phyloP scores from a whole-genome alignment of 2,113 vertebrate genomes.

The Pelobates fuscus region DNA sequence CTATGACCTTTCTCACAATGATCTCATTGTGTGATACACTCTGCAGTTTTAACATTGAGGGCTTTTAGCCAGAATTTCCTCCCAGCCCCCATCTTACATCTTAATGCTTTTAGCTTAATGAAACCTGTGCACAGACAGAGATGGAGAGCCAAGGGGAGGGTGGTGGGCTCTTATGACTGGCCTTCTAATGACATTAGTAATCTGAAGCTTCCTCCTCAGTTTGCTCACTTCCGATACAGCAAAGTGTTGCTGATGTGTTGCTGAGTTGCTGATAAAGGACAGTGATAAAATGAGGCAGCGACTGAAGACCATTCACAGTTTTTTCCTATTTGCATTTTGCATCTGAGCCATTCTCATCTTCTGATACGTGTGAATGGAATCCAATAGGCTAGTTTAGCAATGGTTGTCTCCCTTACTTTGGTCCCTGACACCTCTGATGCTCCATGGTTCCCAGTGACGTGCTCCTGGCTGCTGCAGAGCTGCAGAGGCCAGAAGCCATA shows the following conservation, averaged over 20 bases:
- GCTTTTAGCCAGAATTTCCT: slow-evolving; percentile 60
- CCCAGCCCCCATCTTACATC: slow-evolving; percentile 32
- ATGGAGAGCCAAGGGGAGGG: slow-evolving; percentile 37
- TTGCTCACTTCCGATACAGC: neutral
- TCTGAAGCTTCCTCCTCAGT: slow-evolving; percentile 20
- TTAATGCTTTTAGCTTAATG: slow-evolving; percentile 71
- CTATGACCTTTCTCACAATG: slow-evolving; percentile 26
- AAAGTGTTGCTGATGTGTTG: too few species aligned
- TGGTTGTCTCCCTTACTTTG: too few species aligned
- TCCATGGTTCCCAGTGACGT: too few species aligned
- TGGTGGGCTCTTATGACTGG: slow-evolving; percentile 32
- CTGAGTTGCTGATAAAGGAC: neutral
- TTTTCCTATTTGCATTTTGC: too few species aligned
- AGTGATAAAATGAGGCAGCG: neutral
- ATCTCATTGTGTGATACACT: slow-evolving; percentile 39
- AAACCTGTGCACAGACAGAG: slow-evolving; percentile 57
- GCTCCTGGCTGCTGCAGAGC: too few species aligned
- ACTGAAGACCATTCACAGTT: neutral
- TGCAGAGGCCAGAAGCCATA: too few species aligned
- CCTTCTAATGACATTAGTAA: slow-evolving; percentile 35
- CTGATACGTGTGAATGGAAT: too few species aligned
- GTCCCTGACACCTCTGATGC: too few species aligned
- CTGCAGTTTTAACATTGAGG: slow-evolving; percentile 56
- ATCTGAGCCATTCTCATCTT: too few species aligned
- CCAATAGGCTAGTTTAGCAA: too few species aligned